A percentile compares a stretch with the other conserved stretches of the same genome.
Conservation (phyloP, 2,888 invertebrate species). For the Aradus depressus region DNA sequence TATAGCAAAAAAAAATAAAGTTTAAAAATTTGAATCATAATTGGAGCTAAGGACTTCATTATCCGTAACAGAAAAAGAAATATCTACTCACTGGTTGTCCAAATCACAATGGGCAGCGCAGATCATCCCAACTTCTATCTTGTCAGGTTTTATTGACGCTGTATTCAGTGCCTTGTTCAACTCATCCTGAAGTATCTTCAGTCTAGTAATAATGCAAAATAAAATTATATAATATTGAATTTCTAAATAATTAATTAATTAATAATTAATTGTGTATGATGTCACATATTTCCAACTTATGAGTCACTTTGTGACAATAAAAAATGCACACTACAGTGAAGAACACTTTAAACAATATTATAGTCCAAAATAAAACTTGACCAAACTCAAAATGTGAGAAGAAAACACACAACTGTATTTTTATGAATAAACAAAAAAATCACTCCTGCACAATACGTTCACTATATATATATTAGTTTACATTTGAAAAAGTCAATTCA, state of each 20-base stretch:
- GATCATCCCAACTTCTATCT: background rate
- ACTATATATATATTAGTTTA: too few relatives aligned
- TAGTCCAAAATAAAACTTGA: background rate
- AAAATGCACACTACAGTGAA: background rate
- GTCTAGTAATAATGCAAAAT: background rate
- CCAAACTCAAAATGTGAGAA: background rate
- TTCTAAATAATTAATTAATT: background rate
- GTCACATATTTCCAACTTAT: too few relatives aligned
- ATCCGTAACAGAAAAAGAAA: too few relatives aligned
- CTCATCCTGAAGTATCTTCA: constrained; percentile 1
- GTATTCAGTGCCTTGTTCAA: background rate
- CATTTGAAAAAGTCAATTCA: too few relatives aligned
- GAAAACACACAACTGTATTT: too few relatives aligned
- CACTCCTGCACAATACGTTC: too few relatives aligned
- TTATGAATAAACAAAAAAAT: too few relatives aligned
- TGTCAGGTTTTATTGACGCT: background rate
- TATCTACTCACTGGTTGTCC: background rate
- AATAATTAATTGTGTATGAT: too few relatives aligned
- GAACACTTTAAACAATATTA: background rate
- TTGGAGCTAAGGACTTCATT: too few relatives aligned
- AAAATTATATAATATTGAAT: background rate
- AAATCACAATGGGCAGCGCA: constrained; percentile 3
- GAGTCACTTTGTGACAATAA: too few relatives aligned
- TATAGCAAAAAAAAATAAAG: too few relatives aligned
- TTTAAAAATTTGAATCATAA: too few relatives aligned